These are phyloP conservation scores for Corticium candelabrum DNA, from an alignment of 37 sponge, comb jelly and placozoan genomes.

Conservation along the genomic window DNA sequence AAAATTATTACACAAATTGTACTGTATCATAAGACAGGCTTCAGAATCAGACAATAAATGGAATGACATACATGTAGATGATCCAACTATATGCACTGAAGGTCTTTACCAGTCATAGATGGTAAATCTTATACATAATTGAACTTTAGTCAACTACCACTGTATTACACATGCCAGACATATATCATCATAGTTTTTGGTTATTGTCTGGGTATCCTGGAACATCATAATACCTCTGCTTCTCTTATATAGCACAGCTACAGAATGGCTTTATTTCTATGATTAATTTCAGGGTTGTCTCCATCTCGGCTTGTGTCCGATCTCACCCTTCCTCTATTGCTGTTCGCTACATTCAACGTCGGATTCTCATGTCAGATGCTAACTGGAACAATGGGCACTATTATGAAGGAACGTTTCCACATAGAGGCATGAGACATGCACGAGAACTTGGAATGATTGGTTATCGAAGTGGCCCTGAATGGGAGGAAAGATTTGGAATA, in stretches of 20 bases:
- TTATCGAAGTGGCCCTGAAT: conserved; percentile 71
- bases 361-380: conserved; percentile 66
- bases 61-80: no score
- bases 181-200: no score
- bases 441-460: conserved; percentile 54
- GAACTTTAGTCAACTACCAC: not conserved
- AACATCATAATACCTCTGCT: no score
- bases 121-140: not conserved
- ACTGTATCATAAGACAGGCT: no score
- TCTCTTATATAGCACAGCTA: no score
- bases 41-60: no score
- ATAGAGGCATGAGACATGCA: conserved; percentile 65
- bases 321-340: conserved; percentile 67
- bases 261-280: no score
- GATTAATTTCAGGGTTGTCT: conserved; percentile 42
- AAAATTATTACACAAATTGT: no score
- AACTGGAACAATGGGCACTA: conserved; percentile 68
- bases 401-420: conserved; percentile 51
- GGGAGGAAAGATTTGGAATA: conserved; percentile 45
- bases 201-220: no score
- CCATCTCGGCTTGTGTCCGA: conserved; percentile 41
- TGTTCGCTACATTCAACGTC: conserved; percentile 56
- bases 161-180: not conserved
- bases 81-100: no score
- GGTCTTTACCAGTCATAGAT: no score